These are phyloP conservation scores for Endotricha flammealis DNA, from an alignment of 2,888 invertebrate species.

Conservation along the genomic window DNA sequence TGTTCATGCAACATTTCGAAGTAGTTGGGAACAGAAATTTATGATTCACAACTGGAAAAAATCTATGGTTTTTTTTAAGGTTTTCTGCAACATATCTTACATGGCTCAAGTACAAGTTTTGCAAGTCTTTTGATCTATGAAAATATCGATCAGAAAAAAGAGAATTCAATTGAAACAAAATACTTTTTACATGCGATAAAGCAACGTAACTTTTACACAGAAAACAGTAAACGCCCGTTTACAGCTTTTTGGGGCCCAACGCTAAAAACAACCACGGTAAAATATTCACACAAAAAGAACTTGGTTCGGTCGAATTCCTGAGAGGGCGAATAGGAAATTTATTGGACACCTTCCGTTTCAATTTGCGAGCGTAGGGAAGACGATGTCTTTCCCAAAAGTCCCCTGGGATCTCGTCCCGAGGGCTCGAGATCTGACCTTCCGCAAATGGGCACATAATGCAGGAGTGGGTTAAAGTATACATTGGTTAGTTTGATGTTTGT, in stretches of 20 bases:
- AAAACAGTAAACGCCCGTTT: conserved; percentile 1
- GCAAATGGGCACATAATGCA: conserved; percentile 26
- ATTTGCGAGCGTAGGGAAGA: conserved; percentile 54
- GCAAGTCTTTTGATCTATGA: too few relatives aligned
- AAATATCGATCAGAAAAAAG: too few relatives aligned
- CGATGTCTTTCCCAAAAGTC: conserved; percentile 49
- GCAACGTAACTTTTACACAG: too few relatives aligned
- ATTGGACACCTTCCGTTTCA: conserved; percentile 70
- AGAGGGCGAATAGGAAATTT: conserved; percentile 52
- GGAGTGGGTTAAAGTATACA: conserved; percentile 13
- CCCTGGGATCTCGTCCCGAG: conserved; percentile 24
- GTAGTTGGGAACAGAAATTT: too few relatives aligned
- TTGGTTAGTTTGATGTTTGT: conserved; percentile 1
- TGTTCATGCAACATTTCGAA: too few relatives aligned
- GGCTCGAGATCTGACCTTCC: conserved; percentile 17
- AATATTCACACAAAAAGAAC: conserved; percentile 58
- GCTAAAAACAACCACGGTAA: conserved; percentile 38
- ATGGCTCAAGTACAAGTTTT: too few relatives aligned
- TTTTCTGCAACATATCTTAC: too few relatives aligned
- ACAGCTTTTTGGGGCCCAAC: conserved; percentile 8
- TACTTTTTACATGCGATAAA: too few relatives aligned
- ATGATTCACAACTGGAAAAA: too few relatives aligned
- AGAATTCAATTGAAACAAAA: too few relatives aligned
- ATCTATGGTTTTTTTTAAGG: too few relatives aligned
- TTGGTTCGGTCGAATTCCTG: conserved; percentile 47